A percentile compares a stretch with the other conserved stretches of the same genome.
Evolutionary conservation across 2,113 vertebrate species (phyloP).

Genomic region (Emberiza fucata): DNA sequence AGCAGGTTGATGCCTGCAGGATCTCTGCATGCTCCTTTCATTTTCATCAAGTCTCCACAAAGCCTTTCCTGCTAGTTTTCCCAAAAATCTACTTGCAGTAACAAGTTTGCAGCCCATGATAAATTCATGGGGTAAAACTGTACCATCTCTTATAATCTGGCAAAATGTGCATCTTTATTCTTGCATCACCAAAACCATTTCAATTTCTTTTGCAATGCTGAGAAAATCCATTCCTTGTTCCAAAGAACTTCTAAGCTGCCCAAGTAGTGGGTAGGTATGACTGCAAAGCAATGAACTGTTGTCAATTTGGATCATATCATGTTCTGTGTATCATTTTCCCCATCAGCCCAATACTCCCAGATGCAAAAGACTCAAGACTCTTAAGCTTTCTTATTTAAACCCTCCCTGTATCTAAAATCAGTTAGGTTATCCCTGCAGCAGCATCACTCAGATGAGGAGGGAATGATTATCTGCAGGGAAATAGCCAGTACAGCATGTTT

Average conservation of each 20-base stretch:
- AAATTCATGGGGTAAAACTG: not conserved
- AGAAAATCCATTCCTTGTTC: not conserved
- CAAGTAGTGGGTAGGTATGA: not conserved
- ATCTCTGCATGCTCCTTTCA: not conserved
- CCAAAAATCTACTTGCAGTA: not conserved
- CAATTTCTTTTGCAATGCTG: not conserved
- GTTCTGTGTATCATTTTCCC: not conserved
- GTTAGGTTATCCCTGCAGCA: not conserved
- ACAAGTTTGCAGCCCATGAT: not conserved
- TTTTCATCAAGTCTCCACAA: not conserved
- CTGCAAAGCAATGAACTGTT: not conserved
- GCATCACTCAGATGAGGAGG: not conserved
- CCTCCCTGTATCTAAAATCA: not conserved
- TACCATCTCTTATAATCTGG: not conserved
- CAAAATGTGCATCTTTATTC: not conserved
- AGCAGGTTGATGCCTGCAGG: not conserved
- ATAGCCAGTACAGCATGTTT: not conserved
- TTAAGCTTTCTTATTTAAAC: not conserved
- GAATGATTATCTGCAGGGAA: not conserved
- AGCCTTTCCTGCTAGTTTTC: not conserved
- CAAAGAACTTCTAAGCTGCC: not conserved
- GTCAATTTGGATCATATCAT: not conserved
- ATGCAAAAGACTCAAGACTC: not conserved
- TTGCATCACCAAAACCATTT: not conserved
- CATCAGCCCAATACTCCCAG: not conserved